A percentile compares a stretch with the other conserved stretches of the same genome.
Conservation (phyloP, 2,113 vertebrate species). For the Peromyscus californicus region DNA sequence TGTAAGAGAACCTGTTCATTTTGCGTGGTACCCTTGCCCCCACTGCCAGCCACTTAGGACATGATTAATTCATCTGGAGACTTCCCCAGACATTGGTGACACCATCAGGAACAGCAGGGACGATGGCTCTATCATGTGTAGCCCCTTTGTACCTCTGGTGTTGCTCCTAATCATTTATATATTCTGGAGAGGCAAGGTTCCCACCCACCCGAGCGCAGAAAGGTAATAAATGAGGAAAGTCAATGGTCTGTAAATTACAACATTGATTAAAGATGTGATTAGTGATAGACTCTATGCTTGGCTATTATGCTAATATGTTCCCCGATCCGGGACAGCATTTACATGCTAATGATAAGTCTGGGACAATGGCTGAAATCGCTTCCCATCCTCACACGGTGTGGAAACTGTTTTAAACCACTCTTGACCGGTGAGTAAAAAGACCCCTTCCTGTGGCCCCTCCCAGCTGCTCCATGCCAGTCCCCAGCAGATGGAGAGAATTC, state of each 20-base stretch:
- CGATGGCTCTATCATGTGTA: constrained; percentile 79
- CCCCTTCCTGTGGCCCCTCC: background rate
- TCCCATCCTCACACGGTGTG: constrained; percentile 76
- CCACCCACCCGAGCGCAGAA: constrained; percentile 77
- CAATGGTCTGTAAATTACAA: constrained; percentile 89
- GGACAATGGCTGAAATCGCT: constrained; percentile 70
- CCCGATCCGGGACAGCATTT: constrained; percentile 81
- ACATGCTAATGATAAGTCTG: constrained; percentile 83
- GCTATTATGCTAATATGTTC: constrained; percentile 78
- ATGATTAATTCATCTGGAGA: constrained; percentile 88
- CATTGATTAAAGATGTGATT: constrained; percentile 89
- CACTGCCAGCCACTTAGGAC: constrained; percentile 87
- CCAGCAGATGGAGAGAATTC: constrained; percentile 4
- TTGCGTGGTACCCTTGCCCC: constrained; percentile 74
- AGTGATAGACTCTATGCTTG: constrained; percentile 82
- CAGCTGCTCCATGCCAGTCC: background rate
- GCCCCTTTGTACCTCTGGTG: constrained; percentile 73
- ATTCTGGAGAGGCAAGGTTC: constrained; percentile 80
- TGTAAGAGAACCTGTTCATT: constrained; percentile 77
- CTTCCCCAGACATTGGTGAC: constrained; percentile 88
- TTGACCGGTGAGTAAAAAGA: constrained; percentile 68
- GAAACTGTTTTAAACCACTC: constrained; percentile 79
- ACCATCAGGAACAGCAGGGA: constrained; percentile 87
- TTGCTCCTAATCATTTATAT: constrained; percentile 84
- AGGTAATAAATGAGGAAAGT: constrained; percentile 86